These are phyloP conservation scores for Caenorhabditis virilis DNA, from an alignment of 2,888 invertebrate species.

Conservation along the genomic window DNA sequence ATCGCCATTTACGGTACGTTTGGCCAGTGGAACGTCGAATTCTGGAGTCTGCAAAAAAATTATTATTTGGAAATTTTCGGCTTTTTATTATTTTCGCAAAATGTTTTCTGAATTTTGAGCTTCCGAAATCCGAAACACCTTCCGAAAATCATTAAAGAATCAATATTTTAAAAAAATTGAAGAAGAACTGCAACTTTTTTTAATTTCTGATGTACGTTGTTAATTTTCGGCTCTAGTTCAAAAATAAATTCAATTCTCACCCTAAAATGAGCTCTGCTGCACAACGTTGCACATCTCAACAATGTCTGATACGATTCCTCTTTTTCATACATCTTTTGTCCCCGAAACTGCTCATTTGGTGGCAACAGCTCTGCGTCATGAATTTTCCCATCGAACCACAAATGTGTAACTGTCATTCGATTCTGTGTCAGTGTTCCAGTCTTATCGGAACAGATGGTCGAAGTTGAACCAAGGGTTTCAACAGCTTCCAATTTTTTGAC, in stretches of 20 bases:
- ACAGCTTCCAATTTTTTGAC: conserved; percentile 99
- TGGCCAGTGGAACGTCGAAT: conserved; percentile 37
- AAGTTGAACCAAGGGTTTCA: conserved; percentile 96
- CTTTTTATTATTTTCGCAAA: too few relatives aligned
- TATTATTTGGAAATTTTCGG: too few relatives aligned
- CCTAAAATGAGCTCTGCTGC: conserved; percentile 97
- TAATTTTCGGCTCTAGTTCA: too few relatives aligned
- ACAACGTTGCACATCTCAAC: conserved; percentile 89
- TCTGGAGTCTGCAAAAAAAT: conserved; percentile 46
- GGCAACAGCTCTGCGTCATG: conserved; percentile 39
- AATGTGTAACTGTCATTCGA: conserved; percentile 73
- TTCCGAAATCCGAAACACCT: too few relatives aligned
- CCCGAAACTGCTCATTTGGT: conserved; percentile 37
- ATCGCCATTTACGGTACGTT: conserved; percentile 80
- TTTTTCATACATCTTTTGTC: conserved; percentile 21
- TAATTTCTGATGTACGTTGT: too few relatives aligned
- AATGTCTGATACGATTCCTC: conserved; percentile 73
- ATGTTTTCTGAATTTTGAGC: too few relatives aligned
- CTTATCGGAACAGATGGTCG: conserved; percentile 99
- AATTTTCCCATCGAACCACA: conserved; percentile 69
- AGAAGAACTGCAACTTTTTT: too few relatives aligned
- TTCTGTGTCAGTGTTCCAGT: conserved; percentile 80
- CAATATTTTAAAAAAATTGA: too few relatives aligned
- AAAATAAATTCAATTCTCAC: conserved; percentile 73
- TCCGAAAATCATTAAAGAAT: too few relatives aligned